These are phyloP conservation scores for Onthophagus sagittarius DNA, from an alignment of 2,888 invertebrate species.

Conservation along the genomic window DNA sequence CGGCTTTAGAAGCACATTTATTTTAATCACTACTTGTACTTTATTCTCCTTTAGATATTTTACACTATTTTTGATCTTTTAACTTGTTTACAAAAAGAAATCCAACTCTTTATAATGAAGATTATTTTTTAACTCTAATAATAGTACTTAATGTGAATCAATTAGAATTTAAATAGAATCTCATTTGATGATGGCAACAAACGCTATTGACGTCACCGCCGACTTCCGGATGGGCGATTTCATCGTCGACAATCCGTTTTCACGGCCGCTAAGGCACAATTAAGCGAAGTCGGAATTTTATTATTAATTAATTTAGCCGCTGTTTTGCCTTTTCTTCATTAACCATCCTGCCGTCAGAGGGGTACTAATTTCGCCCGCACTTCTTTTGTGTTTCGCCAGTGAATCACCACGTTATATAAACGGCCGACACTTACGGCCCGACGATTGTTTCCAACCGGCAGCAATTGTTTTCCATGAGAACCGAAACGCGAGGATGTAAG, in stretches of 20 bases:
- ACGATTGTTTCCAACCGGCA: slow-evolving; percentile 2
- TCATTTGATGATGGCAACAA: no score
- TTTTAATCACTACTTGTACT: not conserved
- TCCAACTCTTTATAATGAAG: no score
- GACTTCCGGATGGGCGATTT: no score
- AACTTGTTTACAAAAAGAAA: no score
- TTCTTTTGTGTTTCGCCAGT: slow-evolving; percentile 31
- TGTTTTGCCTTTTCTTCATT: not conserved
- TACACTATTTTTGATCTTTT: no score
- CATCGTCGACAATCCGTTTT: no score
- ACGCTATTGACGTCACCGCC: no score
- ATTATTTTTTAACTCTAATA: no score
- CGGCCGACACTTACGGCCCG: slow-evolving; percentile 27
- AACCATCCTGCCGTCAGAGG: not conserved
- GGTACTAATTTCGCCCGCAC: slow-evolving; percentile 28
- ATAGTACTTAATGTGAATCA: no score
- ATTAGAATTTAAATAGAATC: no score
- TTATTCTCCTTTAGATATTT: not conserved
- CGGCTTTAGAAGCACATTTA: not conserved
- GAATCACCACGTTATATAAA: slow-evolving; percentile 35
- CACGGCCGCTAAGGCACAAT: no score
- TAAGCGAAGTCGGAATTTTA: not conserved
- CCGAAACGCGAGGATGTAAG: slow-evolving; percentile 11
- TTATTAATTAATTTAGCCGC: not conserved
- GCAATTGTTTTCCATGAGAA: slow-evolving; percentile 12